Conservation (phyloP, 2,797 vertebrate species). For the Enteromius radiatus region DNA sequence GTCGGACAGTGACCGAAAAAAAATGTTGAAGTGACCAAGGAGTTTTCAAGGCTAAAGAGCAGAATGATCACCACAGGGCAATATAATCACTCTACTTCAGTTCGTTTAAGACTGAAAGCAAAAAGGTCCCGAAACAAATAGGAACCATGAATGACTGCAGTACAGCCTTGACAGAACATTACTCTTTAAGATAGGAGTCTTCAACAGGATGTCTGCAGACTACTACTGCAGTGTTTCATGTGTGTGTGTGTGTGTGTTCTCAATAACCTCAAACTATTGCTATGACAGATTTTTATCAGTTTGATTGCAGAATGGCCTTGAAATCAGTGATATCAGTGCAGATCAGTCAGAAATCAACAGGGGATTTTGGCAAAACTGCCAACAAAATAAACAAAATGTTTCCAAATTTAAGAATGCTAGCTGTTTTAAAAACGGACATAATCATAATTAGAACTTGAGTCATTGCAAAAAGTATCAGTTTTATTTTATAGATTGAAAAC, state of each 20-base stretch:
- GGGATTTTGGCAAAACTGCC: neutral
- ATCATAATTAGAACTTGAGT: neutral
- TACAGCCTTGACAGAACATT: neutral
- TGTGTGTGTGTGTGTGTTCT: neutral
- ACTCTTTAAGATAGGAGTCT: neutral
- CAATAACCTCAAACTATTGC: too few relatives aligned
- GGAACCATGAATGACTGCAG: neutral
- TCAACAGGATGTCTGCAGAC: neutral
- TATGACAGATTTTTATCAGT: neutral
- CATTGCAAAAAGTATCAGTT: neutral
- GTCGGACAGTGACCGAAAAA: neutral
- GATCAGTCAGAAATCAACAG: neutral
- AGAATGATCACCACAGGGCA: slow-evolving; percentile 13
- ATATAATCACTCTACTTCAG: neutral
- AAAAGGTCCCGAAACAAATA: neutral
- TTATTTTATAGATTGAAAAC: neutral
- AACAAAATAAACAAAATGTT: neutral
- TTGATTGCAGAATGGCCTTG: neutral
- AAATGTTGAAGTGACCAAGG: neutral
- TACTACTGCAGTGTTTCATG: neutral
- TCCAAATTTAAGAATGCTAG: neutral
- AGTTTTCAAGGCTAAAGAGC: neutral
- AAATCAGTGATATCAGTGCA: neutral
- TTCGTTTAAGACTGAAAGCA: neutral
- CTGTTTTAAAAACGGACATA: neutral